phyloP scores from a whole-genome alignment of 2,113 vertebrate genomes.

The Neopipo cinnamomea region DNA sequence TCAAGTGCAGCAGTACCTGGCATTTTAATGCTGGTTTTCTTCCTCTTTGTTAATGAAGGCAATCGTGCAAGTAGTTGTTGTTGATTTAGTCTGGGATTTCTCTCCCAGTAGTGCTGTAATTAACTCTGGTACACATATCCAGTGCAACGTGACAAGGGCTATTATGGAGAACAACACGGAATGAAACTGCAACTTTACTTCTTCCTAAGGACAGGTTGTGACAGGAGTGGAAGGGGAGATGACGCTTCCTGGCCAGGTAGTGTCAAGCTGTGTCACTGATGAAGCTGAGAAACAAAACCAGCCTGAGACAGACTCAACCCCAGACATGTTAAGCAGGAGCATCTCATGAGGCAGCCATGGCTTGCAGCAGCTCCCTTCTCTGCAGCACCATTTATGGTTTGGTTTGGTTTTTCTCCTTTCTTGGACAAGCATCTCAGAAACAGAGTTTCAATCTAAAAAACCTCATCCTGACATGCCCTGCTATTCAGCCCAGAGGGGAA shows the following conservation, averaged over 20 bases:
- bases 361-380: not conserved
- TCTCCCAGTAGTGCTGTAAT: not conserved
- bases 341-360: not conserved
- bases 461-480: not conserved
- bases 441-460: not conserved
- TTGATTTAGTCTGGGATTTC: not conserved
- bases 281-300: not conserved
- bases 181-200: not conserved
- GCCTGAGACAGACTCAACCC: not conserved
- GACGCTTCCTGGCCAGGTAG: not conserved
- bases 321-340: not conserved
- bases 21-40: not conserved
- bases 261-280: not conserved
- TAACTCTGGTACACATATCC: not conserved
- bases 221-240: not conserved
- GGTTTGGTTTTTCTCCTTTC: not conserved
- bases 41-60: not conserved
- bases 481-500: not conserved
- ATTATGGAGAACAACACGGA: not conserved
- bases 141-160: not conserved
- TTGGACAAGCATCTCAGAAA: not conserved
- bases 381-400: not conserved
- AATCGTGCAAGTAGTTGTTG: not conserved
- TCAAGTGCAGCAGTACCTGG: not conserved
- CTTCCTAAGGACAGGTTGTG: not conserved